A percentile compares a stretch with the other conserved stretches of the same genome.
Conservation (phyloP, 1,140 invertebrate genomes). For the Penaeus vannamei region DNA sequence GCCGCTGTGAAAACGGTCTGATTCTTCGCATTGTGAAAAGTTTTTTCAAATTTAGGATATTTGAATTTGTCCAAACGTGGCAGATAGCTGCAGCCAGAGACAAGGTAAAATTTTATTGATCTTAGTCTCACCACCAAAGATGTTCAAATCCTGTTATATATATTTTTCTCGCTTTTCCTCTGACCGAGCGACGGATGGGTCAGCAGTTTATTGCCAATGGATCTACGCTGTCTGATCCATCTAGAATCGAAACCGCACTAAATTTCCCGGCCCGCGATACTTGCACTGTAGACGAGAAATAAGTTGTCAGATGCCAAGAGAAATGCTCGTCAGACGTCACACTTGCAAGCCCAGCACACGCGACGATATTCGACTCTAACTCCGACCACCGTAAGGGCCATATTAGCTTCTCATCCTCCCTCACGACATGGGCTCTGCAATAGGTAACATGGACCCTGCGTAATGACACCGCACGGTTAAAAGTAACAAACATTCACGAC, state of each 20-base stretch:
- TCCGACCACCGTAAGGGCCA: neutral
- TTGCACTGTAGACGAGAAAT: conserved; percentile 44
- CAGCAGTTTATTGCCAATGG: too few species aligned
- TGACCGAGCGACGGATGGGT: too few species aligned
- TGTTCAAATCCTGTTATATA: too few species aligned
- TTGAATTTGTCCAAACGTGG: too few species aligned
- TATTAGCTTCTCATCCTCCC: conserved; percentile 25
- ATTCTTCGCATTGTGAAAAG: too few species aligned
- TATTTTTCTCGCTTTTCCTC: too few species aligned
- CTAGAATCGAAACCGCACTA: neutral
- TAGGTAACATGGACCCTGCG: conserved; percentile 32
- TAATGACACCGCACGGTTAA: conserved; percentile 49
- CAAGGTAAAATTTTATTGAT: too few species aligned
- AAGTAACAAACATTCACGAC: conserved; percentile 54
- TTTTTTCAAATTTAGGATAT: too few species aligned
- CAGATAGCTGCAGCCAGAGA: too few species aligned
- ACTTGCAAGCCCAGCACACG: conserved; percentile 29
- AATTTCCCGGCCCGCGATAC: conserved; percentile 55
- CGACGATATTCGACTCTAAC: conserved; percentile 29
- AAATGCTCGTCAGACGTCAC: conserved; percentile 62
- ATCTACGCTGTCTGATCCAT: too few species aligned
- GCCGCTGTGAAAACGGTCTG: too few species aligned
- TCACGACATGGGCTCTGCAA: conserved; percentile 41
- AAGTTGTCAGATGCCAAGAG: conserved; percentile 63
- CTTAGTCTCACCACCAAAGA: too few species aligned